Evolutionary conservation across 2,113 vertebrate species (phyloP).

Genomic region (Andinoacara biseriatus): DNA sequence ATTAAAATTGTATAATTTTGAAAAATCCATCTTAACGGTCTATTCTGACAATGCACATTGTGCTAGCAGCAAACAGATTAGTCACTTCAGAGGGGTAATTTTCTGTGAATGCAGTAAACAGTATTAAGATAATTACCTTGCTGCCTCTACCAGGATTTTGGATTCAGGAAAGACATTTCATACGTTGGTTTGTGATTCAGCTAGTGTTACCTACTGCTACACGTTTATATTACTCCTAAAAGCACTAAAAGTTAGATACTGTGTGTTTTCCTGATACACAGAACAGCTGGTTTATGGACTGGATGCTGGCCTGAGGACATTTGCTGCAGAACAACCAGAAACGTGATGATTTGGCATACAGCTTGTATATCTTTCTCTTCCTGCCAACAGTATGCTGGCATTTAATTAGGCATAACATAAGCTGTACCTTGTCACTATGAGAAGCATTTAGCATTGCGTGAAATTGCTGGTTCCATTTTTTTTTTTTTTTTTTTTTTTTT

Average conservation of each 20-base stretch:
- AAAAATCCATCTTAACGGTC: slow-evolving; percentile 38
- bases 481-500: too few species aligned
- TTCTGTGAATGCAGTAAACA: slow-evolving; percentile 62
- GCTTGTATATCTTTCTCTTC: not conserved
- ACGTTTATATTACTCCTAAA: not conserved
- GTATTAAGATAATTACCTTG: slow-evolving; percentile 58
- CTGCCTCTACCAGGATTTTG: slow-evolving; percentile 36
- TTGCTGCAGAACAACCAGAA: not conserved
- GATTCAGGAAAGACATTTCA: slow-evolving; percentile 12
- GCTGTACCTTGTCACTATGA: not conserved
- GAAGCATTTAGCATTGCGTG: not conserved
- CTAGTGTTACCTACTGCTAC: not conserved
- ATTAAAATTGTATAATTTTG: slow-evolving; percentile 55
- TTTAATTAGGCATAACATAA: not conserved
- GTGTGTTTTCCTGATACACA: not conserved
- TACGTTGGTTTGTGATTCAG: not conserved
- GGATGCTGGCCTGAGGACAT: not conserved
- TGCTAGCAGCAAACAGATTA: slow-evolving; percentile 52
- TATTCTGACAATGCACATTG: slow-evolving; percentile 26
- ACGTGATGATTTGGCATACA: not conserved
- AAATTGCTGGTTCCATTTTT: accelerated
- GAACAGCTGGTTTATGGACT: not conserved
- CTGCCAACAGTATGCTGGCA: not conserved
- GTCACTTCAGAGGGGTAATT: slow-evolving; percentile 51
- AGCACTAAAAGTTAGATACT: not conserved